Percentiles rank a stretch among this genome's conserved stretches.
These are phyloP conservation scores for Limnephilus lunatus DNA, from an alignment of 2,888 invertebrate species.

Conservation along the genomic window DNA sequence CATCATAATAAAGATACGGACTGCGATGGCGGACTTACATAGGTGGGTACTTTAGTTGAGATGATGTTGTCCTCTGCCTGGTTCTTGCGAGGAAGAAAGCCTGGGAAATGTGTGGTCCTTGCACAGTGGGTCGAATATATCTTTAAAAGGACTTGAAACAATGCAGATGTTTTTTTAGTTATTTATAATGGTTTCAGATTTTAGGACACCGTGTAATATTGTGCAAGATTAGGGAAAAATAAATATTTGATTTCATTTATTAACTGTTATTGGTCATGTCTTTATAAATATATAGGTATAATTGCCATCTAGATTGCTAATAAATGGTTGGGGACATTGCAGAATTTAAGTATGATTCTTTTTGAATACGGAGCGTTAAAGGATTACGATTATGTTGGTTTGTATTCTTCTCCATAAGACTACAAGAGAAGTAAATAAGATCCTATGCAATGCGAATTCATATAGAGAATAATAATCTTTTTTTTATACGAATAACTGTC, in stretches of 20 bases:
- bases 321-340: background rate
- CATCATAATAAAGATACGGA: slow-evolving; percentile 55
- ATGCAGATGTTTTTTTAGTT: background rate
- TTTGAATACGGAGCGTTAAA: too few species aligned
- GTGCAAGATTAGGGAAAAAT: background rate
- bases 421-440: too few species aligned
- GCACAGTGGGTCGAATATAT: background rate
- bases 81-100: slow-evolving; percentile 2
- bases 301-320: background rate
- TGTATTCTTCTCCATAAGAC: too few species aligned
- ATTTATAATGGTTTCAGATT: background rate
- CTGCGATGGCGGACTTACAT: background rate
- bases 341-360: too few species aligned
- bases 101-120: background rate
- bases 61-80: background rate
- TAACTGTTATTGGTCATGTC: background rate
- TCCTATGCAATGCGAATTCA: background rate
- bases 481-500: too few species aligned
- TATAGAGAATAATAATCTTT: background rate
- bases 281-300: background rate
- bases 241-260: background rate
- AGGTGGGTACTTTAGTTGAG: background rate
- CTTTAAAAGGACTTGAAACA: background rate
- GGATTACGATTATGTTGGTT: too few species aligned
- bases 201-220: background rate